Conservation (phyloP, 2,797 vertebrate species). For the Erethizon dorsatum region DNA sequence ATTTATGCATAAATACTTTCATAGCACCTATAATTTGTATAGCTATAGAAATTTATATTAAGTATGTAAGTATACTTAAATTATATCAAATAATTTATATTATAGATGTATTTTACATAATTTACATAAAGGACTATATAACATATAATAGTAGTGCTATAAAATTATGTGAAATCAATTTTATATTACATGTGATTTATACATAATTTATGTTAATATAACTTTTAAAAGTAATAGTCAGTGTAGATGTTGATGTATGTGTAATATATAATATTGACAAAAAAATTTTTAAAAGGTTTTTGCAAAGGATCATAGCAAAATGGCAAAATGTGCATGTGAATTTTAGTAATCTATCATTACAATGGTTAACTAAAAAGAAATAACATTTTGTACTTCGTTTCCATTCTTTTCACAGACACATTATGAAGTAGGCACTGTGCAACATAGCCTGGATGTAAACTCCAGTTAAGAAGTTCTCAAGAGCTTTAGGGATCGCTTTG, state of each 20-base stretch:
- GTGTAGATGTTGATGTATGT: neutral
- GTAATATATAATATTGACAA: neutral
- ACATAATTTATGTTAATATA: constrained; percentile 19
- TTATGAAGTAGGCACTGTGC: neutral
- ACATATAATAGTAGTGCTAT: neutral
- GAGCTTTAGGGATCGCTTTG: neutral
- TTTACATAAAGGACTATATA: neutral
- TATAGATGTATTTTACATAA: neutral
- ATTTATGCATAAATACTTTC: constrained; percentile 31
- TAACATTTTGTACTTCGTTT: constrained; percentile 33
- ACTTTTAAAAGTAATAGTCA: neutral
- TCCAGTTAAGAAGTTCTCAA: neutral
- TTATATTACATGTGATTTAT: constrained; percentile 23
- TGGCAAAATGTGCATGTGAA: neutral
- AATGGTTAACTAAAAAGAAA: constrained; percentile 36
- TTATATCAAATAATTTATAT: constrained; percentile 27
- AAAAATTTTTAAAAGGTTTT: constrained; percentile 46
- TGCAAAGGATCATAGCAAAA: neutral
- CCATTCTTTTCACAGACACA: constrained; percentile 12
- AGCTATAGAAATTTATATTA: constrained; percentile 49
- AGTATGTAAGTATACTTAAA: constrained; percentile 34
- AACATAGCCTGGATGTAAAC: neutral
- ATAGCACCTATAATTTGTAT: neutral
- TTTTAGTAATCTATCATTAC: constrained; percentile 44
- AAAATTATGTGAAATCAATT: constrained; percentile 43